Evolutionary conservation across 2,797 vertebrate species (phyloP), one percentile per base, ranked within the genome.

Genomic region (Thamnophis elegans): DNA sequence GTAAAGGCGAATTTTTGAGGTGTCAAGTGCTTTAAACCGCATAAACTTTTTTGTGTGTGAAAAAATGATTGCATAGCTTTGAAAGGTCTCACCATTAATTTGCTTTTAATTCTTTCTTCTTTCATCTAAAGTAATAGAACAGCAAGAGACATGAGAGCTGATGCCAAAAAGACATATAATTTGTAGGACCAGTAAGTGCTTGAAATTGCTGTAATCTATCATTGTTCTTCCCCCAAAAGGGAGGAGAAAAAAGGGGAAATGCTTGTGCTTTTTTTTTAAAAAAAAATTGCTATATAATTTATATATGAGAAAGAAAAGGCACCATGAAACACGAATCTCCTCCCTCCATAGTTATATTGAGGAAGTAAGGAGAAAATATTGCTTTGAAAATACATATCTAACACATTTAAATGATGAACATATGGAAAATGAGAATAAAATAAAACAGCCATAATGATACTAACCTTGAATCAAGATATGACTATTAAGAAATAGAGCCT

Each of bases 81-180:
- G 56, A 91, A 93, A 85, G 92, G 92, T 91, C 68, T 93, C 90
- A 55, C 56, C 92, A 91, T 91, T 91, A 65, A 93, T 93, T 93
- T 93, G 65, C 90, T 91, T 93, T 93, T 91, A 93, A 93, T 91
- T 85, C 92, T 58, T 93, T 93, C 47, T 85, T 65, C 65, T 73
- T 88, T 91, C 86, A 88, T 93, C 65, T 65, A 85, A 93, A 93
- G 86, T 85, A 93, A 88, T 91, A 53, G 90, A 93, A 91, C 90
- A 91, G 86, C 68, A 91, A 91, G 92, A 82, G 89, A 65, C 65
- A 91, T 13, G 60, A 90, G 36, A 93, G 86, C 56, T 47, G 51
- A 32, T 88, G 90, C 86, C n/a, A 85, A 88, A 93, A 92, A 88
- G 85, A 82, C 89, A 93, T 93, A 58, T 93, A 93, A 93, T 91